Evolutionary conservation across 2,113 vertebrate genomes (phyloP).

Genomic region (Leptodactylus fuscus): DNA sequence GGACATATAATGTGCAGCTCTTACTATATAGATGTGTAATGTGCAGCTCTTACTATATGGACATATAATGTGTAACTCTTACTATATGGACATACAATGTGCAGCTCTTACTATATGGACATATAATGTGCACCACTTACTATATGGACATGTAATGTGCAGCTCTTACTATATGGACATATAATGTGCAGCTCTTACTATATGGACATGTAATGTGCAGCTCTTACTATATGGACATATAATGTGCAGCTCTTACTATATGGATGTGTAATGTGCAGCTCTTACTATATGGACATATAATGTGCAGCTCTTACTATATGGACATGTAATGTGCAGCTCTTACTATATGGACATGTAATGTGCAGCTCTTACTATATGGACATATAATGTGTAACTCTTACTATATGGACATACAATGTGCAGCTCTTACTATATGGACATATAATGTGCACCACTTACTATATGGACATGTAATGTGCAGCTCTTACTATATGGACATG

Average conservation of each 20-base stretch:
- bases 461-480: neutral
- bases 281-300: too few relatives aligned
- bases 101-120: neutral
- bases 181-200: neutral
- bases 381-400: neutral
- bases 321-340: neutral
- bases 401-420: neutral
- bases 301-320: neutral
- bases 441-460: neutral
- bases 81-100: too few relatives aligned
- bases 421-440: neutral
- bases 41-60: neutral
- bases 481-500: neutral
- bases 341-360: too few relatives aligned
- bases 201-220: neutral
- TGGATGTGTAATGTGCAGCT: neutral
- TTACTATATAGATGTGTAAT: too few relatives aligned
- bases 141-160: neutral
- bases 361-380: neutral
- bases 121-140: neutral
- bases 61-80: neutral
- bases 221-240: neutral
- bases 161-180: neutral
- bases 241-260: neutral
- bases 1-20: neutral